Conservation (phyloP, 2,797 vertebrate species). For the Diplodus sargus region DNA sequence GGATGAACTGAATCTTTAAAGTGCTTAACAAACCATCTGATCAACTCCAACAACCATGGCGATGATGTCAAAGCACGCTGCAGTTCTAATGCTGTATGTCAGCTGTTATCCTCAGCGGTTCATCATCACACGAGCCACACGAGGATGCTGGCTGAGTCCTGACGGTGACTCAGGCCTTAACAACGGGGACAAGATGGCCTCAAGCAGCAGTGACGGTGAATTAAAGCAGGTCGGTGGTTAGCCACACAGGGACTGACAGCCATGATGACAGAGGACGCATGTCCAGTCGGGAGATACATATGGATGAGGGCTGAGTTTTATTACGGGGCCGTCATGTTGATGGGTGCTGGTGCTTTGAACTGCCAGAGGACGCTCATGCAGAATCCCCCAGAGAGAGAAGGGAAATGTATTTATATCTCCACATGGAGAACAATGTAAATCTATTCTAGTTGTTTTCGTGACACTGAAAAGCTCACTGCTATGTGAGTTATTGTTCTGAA, state of each 20-base stretch:
- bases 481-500: slow-evolving; percentile 28
- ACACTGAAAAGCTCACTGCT: slow-evolving; percentile 3
- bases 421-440: slow-evolving; percentile 41
- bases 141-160: slow-evolving; percentile 14
- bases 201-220: slow-evolving; percentile 24
- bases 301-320: slow-evolving; percentile 47
- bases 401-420: slow-evolving; percentile 5
- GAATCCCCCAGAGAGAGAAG: slow-evolving; percentile 28
- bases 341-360: slow-evolving; percentile 41
- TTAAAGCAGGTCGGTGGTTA: slow-evolving; percentile 46
- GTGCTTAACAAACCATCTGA: neutral
- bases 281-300: slow-evolving; percentile 41
- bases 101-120: slow-evolving; percentile 13
- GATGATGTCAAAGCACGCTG: slow-evolving; percentile 16
- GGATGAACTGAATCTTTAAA: slow-evolving; percentile 9
- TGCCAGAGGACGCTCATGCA: slow-evolving; percentile 37
- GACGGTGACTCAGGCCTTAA: slow-evolving; percentile 19
- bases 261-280: slow-evolving; percentile 50
- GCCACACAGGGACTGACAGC: slow-evolving; percentile 28
- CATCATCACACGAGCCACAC: neutral
- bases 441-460: slow-evolving; percentile 26
- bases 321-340: slow-evolving; percentile 38
- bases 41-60: neutral
- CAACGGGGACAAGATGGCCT: slow-evolving; percentile 33
- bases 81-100: slow-evolving; percentile 13